These are phyloP conservation scores for Gymnopithys bicolor DNA, from an alignment of 2,797 vertebrate species.

Conservation along the genomic window DNA sequence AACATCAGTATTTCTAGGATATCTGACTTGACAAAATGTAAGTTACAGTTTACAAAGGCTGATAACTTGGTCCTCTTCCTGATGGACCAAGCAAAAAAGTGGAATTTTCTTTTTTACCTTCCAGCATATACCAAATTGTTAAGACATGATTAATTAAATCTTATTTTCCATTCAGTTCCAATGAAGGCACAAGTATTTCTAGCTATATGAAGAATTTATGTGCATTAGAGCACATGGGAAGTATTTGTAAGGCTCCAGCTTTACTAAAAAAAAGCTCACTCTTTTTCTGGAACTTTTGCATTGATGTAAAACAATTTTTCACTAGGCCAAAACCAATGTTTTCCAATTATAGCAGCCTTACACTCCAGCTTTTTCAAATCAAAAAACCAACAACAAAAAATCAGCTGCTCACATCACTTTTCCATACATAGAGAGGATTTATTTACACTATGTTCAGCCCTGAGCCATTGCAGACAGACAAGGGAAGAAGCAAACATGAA, in stretches of 20 bases:
- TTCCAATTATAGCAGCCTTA: neutral
- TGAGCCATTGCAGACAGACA: neutral
- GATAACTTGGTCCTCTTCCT: neutral
- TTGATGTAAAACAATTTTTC: neutral
- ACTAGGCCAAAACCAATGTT: neutral
- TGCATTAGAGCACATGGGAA: neutral
- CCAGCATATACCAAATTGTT: neutral
- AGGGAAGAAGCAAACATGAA: neutral
- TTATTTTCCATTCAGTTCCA: neutral
- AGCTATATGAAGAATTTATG: neutral
- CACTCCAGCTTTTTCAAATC: neutral
- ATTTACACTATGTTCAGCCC: neutral
- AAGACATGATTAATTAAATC: neutral
- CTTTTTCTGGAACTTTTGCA: neutral
- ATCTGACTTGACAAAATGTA: neutral
- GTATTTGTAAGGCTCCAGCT: neutral
- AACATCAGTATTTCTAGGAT: neutral
- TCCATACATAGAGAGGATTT: neutral
- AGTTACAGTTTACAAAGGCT: neutral
- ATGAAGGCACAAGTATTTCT: constrained; percentile 6
- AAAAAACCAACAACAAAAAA: neutral
- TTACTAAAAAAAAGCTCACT: neutral
- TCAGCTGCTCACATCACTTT: neutral
- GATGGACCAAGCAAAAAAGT: neutral
- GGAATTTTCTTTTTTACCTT: neutral